Percentiles rank a stretch among this genome's conserved stretches.
Evolutionary conservation across 2,113 vertebrate genomes (phyloP).

Genomic region (Taurulus bubalis): DNA sequence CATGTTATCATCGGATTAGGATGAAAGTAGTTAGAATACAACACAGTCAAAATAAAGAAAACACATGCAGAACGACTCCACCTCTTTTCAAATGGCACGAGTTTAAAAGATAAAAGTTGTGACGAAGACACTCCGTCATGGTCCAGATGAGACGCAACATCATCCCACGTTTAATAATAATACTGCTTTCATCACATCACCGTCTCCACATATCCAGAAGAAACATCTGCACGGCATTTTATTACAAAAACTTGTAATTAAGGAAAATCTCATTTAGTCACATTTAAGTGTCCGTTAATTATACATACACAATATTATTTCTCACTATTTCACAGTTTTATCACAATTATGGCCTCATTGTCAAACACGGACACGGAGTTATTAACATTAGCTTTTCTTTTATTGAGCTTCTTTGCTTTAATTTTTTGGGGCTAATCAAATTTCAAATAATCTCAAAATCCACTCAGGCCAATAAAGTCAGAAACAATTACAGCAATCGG

Average conservation of each 20-base stretch:
- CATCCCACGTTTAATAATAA: background rate
- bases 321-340: conserved; percentile 45
- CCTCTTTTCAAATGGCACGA: conserved; percentile 53
- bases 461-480: background rate
- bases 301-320: background rate
- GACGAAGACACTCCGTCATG: conserved; percentile 55
- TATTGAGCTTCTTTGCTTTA: background rate
- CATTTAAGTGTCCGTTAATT: background rate
- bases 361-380: background rate
- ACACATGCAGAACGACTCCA: conserved; percentile 39
- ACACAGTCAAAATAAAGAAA: conserved; percentile 21
- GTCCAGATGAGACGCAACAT: conserved; percentile 7
- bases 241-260: background rate
- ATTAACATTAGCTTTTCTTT: background rate
- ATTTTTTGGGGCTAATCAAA: background rate
- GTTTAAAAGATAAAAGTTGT: conserved; percentile 11
- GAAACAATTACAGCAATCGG: background rate
- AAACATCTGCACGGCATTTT: background rate
- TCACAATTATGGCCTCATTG: background rate
- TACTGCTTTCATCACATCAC: conserved; percentile 22
- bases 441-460: conserved; percentile 14
- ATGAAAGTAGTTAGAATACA: conserved; percentile 47
- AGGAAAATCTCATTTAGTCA: background rate
- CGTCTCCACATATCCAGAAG: background rate
- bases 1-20: conserved; percentile 41